These are phyloP conservation scores for Leuciscus idus DNA, from an alignment of 2,113 vertebrate species.

Conservation along the genomic window DNA sequence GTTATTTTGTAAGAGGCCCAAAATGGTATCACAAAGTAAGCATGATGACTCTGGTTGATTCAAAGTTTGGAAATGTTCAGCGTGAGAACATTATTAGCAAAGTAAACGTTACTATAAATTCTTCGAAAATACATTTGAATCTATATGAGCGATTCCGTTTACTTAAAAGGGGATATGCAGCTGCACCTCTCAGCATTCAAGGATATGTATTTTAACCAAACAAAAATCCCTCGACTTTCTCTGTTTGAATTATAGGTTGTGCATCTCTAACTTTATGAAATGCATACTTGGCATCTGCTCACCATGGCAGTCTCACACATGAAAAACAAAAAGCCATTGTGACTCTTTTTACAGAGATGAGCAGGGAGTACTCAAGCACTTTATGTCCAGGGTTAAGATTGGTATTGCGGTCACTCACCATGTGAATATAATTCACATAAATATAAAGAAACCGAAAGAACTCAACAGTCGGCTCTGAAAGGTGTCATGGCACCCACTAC, in stretches of 20 bases:
- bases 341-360: neutral
- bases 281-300: neutral
- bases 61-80: neutral
- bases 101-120: neutral
- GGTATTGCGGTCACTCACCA: neutral
- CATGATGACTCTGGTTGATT: neutral
- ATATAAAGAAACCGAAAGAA: neutral
- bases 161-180: neutral
- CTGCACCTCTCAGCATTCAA: neutral
- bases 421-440: neutral
- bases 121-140: neutral
- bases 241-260: neutral
- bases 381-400: neutral
- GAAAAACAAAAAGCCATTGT: neutral
- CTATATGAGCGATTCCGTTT: neutral
- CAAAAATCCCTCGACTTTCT: neutral
- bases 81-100: neutral
- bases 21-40: neutral
- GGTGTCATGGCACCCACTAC: neutral
- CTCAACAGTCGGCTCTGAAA: neutral
- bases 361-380: neutral
- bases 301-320: neutral
- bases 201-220: neutral
- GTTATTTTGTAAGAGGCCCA: neutral
- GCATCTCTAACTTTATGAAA: neutral